phyloP scores from a whole-genome alignment of 2,113 vertebrate species.

The Rafetus swinhoei region DNA sequence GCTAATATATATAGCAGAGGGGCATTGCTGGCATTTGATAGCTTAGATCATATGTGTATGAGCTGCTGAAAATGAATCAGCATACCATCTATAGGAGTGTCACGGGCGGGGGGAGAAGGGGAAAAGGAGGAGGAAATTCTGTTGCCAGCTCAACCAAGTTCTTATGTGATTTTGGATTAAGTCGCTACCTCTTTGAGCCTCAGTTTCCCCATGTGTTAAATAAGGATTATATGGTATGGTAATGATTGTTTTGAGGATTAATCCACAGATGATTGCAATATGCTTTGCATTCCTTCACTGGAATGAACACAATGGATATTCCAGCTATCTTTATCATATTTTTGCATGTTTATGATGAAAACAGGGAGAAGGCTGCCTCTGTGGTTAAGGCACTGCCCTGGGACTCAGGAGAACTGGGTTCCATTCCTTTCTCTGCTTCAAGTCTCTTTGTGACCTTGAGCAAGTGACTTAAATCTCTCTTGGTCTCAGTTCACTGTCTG shows the following conservation, averaged over 20 bases:
- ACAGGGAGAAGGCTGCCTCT: not conserved
- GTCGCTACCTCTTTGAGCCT: not conserved
- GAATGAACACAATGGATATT: not conserved
- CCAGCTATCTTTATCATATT: constrained; percentile 11
- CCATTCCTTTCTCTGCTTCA: not conserved
- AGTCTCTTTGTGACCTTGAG: not conserved
- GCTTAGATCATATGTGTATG: no score
- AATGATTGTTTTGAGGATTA: not conserved
- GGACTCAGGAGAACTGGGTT: constrained; percentile 8
- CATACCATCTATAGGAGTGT: not conserved
- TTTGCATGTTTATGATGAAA: constrained; percentile 15
- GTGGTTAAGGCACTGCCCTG: not conserved
- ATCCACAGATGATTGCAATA: not conserved
- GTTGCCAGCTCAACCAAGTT: not conserved
- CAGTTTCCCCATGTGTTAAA: not conserved
- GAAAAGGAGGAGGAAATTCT: not conserved
- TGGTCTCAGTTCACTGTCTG: not conserved
- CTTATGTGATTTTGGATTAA: not conserved
- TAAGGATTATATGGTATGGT: not conserved
- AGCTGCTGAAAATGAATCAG: not conserved
- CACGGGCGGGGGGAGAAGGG: not conserved
- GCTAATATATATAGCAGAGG: no score
- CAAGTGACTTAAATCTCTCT: not conserved
- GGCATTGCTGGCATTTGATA: no score
- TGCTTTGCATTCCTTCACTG: not conserved